These are phyloP conservation scores for Therioaphis trifolii DNA, from an alignment of 2,888 invertebrate genomes.

Conservation along the genomic window DNA sequence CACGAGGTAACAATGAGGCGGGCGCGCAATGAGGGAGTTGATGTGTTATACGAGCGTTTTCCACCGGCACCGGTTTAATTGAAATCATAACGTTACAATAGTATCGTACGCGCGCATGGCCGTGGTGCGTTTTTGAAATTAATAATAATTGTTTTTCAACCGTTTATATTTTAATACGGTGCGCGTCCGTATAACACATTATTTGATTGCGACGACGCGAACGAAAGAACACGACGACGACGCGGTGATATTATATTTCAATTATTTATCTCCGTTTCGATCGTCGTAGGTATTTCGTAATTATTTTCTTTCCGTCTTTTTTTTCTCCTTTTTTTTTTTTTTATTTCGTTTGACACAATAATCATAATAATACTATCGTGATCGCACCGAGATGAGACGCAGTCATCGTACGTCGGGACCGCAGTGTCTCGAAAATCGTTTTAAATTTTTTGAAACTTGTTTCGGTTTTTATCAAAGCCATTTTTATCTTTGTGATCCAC, in stretches of 20 bases:
- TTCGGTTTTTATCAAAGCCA: slow-evolving; percentile 35
- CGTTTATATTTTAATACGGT: no score
- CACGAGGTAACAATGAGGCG: not conserved
- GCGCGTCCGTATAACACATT: not conserved
- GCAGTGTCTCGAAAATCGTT: slow-evolving; percentile 11
- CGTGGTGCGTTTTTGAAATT: not conserved
- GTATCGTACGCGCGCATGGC: not conserved
- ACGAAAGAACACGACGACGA: not conserved
- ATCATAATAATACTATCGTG: not conserved
- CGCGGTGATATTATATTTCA: slow-evolving; percentile 1
- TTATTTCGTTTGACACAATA: slow-evolving; percentile 23
- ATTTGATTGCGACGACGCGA: not conserved
- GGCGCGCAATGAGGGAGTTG: no score
- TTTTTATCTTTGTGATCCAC: slow-evolving; percentile 31
- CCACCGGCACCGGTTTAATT: not conserved
- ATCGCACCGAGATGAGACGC: not conserved
- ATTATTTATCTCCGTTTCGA: slow-evolving; percentile 32
- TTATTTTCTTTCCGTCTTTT: slow-evolving; percentile 3
- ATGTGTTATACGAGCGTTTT: no score
- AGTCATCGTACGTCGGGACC: not conserved
- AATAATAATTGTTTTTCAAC: not conserved
- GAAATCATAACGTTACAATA: not conserved
- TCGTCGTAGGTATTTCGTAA: slow-evolving; percentile 6
- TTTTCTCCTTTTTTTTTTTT: not conserved
- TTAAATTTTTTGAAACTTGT: slow-evolving; percentile 34